Percentiles rank a stretch among this genome's conserved stretches.
These are phyloP conservation scores for Terebella lapidaria DNA, from an alignment of 2,888 invertebrate species.

Conservation along the genomic window DNA sequence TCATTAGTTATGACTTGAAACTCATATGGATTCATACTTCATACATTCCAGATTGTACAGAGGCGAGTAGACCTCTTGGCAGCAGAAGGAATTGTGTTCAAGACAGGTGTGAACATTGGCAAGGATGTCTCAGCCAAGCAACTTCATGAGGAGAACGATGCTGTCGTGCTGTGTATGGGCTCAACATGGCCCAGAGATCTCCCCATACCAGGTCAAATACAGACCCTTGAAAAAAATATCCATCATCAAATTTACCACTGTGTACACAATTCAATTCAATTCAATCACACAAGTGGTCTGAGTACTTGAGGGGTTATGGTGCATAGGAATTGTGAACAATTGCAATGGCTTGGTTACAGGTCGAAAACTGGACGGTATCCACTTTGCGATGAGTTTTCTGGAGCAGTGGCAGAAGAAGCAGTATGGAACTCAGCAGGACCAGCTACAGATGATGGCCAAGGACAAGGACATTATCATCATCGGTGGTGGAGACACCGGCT, in stretches of 20 bases:
- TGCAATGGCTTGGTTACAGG: too few species aligned
- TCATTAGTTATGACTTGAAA: too few species aligned
- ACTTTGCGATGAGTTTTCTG: constrained; percentile 96
- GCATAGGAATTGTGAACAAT: too few species aligned
- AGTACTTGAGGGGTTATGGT: too few species aligned
- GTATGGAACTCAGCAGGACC: constrained; percentile 62
- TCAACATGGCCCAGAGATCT: constrained; percentile 94
- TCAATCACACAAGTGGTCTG: too few species aligned
- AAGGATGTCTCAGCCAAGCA: constrained; percentile 75
- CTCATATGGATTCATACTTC: neutral
- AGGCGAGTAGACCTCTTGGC: constrained; percentile 79
- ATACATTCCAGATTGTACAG: constrained; percentile 62
- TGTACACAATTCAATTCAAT: too few species aligned
- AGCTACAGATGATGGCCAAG: constrained; percentile 70
- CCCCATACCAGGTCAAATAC: constrained; percentile 56
- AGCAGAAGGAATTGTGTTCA: constrained; percentile 85
- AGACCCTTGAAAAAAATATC: too few species aligned
- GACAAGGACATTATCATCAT: constrained; percentile 93
- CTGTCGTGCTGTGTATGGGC: constrained; percentile 83
- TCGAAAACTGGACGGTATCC: constrained; percentile 83
- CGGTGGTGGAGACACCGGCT: constrained; percentile 81
- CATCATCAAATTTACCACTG: too few species aligned
- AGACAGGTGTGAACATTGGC: constrained; percentile 84
- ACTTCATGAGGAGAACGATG: constrained; percentile 68
- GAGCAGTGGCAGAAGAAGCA: constrained; percentile 89